phyloP scores from a whole-genome alignment of 2,797 vertebrate species.

The Nyctibius grandis region DNA sequence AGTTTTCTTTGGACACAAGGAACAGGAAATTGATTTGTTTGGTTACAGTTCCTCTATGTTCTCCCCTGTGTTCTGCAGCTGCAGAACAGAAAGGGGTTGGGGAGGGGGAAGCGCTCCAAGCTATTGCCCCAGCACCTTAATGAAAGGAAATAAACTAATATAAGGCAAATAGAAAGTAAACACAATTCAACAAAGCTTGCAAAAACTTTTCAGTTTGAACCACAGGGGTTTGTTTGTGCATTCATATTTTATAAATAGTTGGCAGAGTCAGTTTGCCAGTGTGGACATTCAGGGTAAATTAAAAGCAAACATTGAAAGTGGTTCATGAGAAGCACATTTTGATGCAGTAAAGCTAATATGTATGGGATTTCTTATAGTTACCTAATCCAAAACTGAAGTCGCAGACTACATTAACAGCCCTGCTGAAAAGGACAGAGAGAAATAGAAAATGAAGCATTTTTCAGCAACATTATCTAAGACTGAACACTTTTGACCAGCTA shows the following conservation, averaged over 20 bases:
- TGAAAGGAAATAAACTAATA: not conserved
- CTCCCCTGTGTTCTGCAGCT: not conserved
- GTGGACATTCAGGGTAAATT: not conserved
- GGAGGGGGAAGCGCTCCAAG: not conserved
- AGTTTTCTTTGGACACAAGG: not conserved
- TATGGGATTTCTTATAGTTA: not conserved
- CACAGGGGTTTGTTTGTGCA: not conserved
- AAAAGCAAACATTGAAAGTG: not conserved
- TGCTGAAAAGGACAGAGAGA: not conserved
- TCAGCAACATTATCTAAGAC: not conserved
- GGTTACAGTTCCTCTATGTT: not conserved
- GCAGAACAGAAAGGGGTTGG: not conserved
- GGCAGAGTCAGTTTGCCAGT: not conserved
- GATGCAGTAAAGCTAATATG: not conserved
- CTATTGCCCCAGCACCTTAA: not conserved
- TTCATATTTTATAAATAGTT: slow-evolving; percentile 14
- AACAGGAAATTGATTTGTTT: not conserved
- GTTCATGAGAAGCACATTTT: not conserved
- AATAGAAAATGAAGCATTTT: not conserved
- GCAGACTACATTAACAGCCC: not conserved
- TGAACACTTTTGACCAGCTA: not conserved
- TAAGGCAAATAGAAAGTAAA: not conserved
- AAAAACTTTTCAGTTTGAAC: not conserved
- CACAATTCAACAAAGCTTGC: not conserved
- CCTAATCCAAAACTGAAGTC: not conserved